Evolutionary conservation across 2,797 vertebrate species (phyloP), one percentile per base, ranked within the genome.

Genomic region (Adrianichthys oophorus): DNA sequence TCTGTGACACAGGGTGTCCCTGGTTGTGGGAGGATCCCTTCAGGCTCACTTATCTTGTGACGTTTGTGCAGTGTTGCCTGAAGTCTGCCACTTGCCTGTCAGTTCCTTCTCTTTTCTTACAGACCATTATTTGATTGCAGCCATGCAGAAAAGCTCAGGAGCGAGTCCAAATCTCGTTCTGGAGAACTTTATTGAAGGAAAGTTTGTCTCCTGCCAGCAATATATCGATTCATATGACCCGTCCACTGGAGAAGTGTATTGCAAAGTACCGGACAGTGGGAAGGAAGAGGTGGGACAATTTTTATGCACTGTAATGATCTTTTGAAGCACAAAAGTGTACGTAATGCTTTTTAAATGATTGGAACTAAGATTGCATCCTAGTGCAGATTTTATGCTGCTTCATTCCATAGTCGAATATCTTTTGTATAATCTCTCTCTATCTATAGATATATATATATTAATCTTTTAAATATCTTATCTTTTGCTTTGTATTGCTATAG

Each of bases 161-260:
- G 71, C 83, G 16, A 56, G 59, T 26, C 42, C 82, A 1, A 68
- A 85, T 37, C 56, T 98, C 80, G 79, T 94, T 23, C 77, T 99
- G 84, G 93, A 98, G 83, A 99, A 98, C 75, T 99, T 92, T 66
- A 96, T 99, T 29, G 93, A 85, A 15, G 98, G 98, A 2, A 92
- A 86, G 69, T 98, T 98, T 59, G 72, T 94, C 37, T 80, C 94
- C 15, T 94, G 93, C 65, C 62, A 63, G 45, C 88, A 84, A 0
- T 91, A 94, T 29, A 78, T 98, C 37, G 93, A 98, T 83, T 98
- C 96, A 1, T 94, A 92, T 3, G 89, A 99, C 45, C 97, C 97
- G 0, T 96, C 96, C 6, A 95, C 93, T 0, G 97, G 96, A 15
- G 90, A 94, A 45, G 83, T 95, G 4, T 95, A 97, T 80, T 98